Conservation (phyloP, 2,113 vertebrate genomes). For the Phylloscopus whistleri region DNA sequence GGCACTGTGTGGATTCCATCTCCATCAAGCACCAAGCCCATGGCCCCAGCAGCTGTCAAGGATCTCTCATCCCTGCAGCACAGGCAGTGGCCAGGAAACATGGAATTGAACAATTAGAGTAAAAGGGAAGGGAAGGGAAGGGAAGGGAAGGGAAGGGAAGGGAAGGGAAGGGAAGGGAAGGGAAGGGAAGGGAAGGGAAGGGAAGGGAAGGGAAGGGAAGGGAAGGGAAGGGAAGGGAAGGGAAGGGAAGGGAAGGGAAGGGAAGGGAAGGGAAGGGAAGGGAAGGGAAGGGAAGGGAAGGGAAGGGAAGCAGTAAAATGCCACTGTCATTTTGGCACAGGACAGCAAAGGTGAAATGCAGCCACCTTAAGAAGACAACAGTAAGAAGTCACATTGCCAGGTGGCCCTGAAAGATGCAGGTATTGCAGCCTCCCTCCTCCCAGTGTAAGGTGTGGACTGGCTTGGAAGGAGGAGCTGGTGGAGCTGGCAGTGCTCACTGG, state of each 20-base stretch:
- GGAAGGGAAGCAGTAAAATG: not conserved
- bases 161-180: too few species aligned
- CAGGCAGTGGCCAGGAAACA: not conserved
- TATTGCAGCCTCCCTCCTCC: not conserved
- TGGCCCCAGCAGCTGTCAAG: not conserved
- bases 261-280: too few species aligned
- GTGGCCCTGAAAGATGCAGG: not conserved
- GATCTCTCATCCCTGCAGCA: not conserved
- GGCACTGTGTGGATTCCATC: not conserved
- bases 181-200: too few species aligned
- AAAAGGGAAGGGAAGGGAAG: not conserved
- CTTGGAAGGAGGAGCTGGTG: not conserved
- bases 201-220: too few species aligned
- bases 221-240: too few species aligned
- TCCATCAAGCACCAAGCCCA: not conserved
- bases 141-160: too few species aligned
- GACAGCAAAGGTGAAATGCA: not conserved
- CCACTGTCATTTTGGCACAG: not conserved
- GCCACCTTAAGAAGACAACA: not conserved
- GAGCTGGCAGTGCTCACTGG: not conserved
- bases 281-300: not conserved
- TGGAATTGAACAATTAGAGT: not conserved
- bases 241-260: too few species aligned
- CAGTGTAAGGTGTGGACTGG: fast-evolving
- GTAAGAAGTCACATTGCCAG: not conserved